Conservation (phyloP, 2,888 invertebrate genomes). For the Gibbula magus region DNA sequence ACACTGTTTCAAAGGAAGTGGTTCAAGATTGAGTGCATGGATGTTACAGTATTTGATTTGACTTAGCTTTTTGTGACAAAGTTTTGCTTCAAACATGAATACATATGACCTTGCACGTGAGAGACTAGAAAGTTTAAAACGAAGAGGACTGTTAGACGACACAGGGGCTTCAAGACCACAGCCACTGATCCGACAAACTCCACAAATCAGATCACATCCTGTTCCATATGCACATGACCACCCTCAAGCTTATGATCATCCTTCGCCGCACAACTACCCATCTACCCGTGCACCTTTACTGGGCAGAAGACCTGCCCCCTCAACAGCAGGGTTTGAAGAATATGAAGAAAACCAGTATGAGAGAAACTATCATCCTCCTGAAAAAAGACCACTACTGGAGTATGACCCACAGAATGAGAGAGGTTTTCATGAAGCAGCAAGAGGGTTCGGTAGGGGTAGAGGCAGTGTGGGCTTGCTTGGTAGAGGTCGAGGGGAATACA, state of each 20-base stretch:
- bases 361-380: too few species aligned
- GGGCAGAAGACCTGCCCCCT: too few species aligned
- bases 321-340: too few species aligned
- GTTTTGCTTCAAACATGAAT: background rate
- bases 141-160: conserved; percentile 4
- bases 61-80: too few species aligned
- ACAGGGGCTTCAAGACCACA: background rate
- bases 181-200: background rate
- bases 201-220: background rate
- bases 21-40: too few species aligned
- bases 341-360: too few species aligned
- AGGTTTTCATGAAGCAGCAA: background rate
- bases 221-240: background rate
- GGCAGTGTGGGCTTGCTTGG: background rate
- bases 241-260: background rate
- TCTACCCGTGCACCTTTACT: too few species aligned
- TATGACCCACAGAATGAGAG: background rate
- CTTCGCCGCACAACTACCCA: background rate
- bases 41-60: too few species aligned
- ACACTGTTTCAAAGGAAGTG: too few species aligned
- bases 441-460: background rate
- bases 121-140: background rate
- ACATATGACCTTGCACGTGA: background rate
- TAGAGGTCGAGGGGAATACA: background rate
- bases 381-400: too few species aligned